Percentiles rank a stretch among this genome's conserved stretches.
Evolutionary conservation across 2,113 vertebrate genomes (phyloP).

Genomic region (Saccopteryx bilineata): DNA sequence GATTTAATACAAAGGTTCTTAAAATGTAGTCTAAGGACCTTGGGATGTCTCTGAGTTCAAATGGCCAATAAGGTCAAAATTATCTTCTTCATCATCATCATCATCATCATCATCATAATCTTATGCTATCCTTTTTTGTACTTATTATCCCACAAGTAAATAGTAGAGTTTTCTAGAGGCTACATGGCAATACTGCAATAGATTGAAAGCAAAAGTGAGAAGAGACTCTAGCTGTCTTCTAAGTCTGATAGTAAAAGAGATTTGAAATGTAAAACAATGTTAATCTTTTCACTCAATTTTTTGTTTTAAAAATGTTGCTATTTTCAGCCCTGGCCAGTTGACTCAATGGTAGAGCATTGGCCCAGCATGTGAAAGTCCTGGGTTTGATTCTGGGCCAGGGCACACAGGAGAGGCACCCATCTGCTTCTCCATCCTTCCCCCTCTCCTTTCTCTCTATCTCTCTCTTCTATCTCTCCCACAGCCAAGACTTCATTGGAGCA

Average conservation of each 20-base stretch:
- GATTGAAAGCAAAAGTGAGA: conserved; percentile 25
- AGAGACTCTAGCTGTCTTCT: not conserved
- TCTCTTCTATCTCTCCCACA: no score
- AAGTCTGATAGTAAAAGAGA: not conserved
- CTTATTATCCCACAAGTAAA: not conserved
- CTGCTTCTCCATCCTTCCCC: no score
- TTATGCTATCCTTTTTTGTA: not conserved
- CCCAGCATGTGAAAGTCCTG: no score
- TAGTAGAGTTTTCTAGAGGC: not conserved
- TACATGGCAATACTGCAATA: not conserved
- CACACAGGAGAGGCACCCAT: no score
- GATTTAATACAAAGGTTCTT: not conserved
- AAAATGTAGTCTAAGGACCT: not conserved
- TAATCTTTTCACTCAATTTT: not conserved
- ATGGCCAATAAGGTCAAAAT: not conserved
- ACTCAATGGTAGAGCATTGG: no score
- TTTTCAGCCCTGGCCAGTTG: no score
- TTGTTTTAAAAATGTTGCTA: not conserved
- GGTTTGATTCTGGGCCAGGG: no score
- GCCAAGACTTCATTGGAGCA: no score
- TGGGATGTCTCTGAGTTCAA: not conserved
- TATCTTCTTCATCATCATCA: not conserved
- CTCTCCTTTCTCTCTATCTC: no score
- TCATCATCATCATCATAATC: not conserved
- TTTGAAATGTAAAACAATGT: not conserved